Conservation (phyloP, 2,113 vertebrate species). For the Triplophysa tibetana region DNA sequence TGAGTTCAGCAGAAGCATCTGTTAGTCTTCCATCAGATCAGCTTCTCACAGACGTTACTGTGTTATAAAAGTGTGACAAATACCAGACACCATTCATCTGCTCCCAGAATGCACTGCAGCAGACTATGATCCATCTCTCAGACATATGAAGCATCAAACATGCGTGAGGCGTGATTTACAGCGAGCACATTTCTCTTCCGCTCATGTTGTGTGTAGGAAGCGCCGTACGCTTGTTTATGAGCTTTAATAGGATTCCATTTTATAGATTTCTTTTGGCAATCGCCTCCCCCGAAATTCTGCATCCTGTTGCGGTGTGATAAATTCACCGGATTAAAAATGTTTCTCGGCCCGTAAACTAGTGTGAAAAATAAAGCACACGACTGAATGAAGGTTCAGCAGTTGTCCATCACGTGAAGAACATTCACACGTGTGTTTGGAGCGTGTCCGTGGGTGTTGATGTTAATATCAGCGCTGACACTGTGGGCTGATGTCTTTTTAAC, state of each 20-base stretch:
- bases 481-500: not conserved
- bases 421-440: too few relatives aligned
- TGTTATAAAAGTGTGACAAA: not conserved
- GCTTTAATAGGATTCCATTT: constrained; percentile 78
- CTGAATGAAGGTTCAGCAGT: not conserved
- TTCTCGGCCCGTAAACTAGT: not conserved
- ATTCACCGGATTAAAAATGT: constrained; percentile 67
- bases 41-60: constrained; percentile 38
- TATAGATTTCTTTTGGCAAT: constrained; percentile 70
- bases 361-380: constrained; percentile 32
- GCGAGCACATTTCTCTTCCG: constrained; percentile 50
- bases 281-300: constrained; percentile 62
- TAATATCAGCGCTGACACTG: constrained; percentile 8
- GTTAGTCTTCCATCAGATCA: too few relatives aligned
- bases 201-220: constrained; percentile 63
- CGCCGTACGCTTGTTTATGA: constrained; percentile 72
- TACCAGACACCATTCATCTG: not conserved
- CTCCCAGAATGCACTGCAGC: not conserved
- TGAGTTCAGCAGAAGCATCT: too few relatives aligned
- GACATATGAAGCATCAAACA: constrained; percentile 11
- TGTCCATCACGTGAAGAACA: not conserved
- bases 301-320: constrained; percentile 64
- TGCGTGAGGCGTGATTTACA: not conserved
- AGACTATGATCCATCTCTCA: constrained; percentile 43
- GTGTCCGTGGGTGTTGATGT: constrained; percentile 33